Evolutionary conservation across 1,140 invertebrate genomes (phyloP), one percentile per base, ranked within the genome.

Genomic region (Pantala flavescens): DNA sequence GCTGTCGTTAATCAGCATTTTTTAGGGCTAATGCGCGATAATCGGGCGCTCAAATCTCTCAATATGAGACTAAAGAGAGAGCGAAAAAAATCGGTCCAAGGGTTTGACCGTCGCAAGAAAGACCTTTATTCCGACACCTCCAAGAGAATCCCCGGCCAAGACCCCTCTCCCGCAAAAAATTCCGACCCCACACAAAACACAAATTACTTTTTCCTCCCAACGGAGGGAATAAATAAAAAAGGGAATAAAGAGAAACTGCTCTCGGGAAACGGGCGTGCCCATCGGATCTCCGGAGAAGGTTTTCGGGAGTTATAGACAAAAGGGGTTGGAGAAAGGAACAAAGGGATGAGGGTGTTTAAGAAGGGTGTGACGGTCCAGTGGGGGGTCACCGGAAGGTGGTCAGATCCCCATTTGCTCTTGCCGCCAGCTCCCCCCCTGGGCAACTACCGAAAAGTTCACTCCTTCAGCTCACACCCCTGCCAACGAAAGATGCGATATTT

Each of bases 331-430:
- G 28, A 36, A 63, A 63, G 49, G 49, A 63, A 12, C 28, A 63
- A 21, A 63, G 49, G 14, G 49, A 63, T 16, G 49, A 21, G n/a
- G 49, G n/a, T 16, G 12, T 63, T 63, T 63, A 21, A 63, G 49
- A 14, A 63, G 49, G 49, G 49, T 5, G 49, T 3, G 49, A 7
- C 49, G 49, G 49, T 63, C 49, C 49, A 63, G 49, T 12, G 49
- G 49, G 49, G 49, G 49, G 49, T 63, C 49, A 63, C 49, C 49
- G 49, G 49, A 63, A 63, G 49, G 14, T 63, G 49, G 49, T 63
- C 49, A 63, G 49, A 63, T 1, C 49, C 12, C 49, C 5, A 7
- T 7, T 63, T 63, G 14, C n/a, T 12, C 49, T 7, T 21, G 3
- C 49, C 49, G 49, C 49, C 14, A 63, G 12, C 49, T 63, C n/a